Conservation (phyloP, 1,140 invertebrate genomes). For the Camponotus pennsylvanicus region DNA sequence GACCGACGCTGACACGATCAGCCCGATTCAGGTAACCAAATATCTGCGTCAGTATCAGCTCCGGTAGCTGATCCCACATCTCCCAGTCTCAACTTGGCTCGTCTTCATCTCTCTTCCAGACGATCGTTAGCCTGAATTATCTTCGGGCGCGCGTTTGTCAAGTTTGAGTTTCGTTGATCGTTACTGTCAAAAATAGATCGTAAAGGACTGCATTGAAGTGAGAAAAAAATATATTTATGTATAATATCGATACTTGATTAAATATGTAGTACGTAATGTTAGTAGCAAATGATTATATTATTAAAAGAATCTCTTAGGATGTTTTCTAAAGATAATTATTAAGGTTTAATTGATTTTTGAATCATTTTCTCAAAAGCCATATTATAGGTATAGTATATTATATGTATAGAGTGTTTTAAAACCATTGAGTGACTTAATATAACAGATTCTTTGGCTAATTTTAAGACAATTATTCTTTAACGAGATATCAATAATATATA, state of each 20-base stretch:
- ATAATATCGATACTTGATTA: background rate
- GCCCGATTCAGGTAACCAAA: slow-evolving; percentile 79
- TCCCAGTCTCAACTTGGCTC: slow-evolving; percentile 75
- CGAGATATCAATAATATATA: too few relatives aligned
- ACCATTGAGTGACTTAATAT: too few relatives aligned
- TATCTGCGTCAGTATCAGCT: slow-evolving; percentile 85
- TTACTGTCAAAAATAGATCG: slow-evolving; percentile 49
- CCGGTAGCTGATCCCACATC: slow-evolving; percentile 85
- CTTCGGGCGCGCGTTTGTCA: slow-evolving; percentile 23
- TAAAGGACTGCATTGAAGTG: slow-evolving; percentile 23
- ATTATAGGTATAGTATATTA: too few relatives aligned
- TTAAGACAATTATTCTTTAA: too few relatives aligned
- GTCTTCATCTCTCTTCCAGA: slow-evolving; percentile 76
- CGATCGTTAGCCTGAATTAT: slow-evolving; percentile 6
- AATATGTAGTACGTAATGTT: background rate
- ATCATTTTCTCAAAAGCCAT: too few relatives aligned
- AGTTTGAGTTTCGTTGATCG: slow-evolving; percentile 11
- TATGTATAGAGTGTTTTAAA: too few relatives aligned
- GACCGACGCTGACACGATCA: slow-evolving; percentile 79
- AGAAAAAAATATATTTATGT: background rate
- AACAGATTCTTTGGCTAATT: too few relatives aligned
- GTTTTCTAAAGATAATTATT: background rate
- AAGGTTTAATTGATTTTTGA: too few relatives aligned
- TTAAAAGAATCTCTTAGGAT: background rate
- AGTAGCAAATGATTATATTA: background rate